These are phyloP conservation scores for Callosobruchus maculatus DNA, from an alignment of 2,888 invertebrate genomes.

Conservation along the genomic window DNA sequence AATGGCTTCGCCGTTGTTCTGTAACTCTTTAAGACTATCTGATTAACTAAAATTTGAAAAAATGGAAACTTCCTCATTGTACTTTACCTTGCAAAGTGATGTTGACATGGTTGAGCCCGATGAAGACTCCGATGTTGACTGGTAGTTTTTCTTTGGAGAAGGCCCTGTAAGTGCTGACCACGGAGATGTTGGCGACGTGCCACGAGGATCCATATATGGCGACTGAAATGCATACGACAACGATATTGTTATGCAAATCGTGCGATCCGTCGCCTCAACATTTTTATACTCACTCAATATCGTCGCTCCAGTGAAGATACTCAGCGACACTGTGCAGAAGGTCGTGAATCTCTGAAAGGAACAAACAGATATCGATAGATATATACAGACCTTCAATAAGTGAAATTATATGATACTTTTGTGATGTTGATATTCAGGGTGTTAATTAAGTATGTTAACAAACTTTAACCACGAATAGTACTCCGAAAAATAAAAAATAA, in stretches of 20 bases:
- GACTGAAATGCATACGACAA: slow-evolving; percentile 54
- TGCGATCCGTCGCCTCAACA: neutral
- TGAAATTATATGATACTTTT: too few relatives aligned
- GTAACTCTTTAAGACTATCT: too few relatives aligned
- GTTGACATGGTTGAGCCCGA: slow-evolving; percentile 92
- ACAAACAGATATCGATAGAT: slow-evolving; percentile 29
- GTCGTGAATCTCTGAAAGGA: slow-evolving; percentile 89
- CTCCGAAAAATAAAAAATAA: too few relatives aligned
- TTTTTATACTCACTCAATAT: slow-evolving; percentile 74
- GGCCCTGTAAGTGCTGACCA: slow-evolving; percentile 84
- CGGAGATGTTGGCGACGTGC: slow-evolving; percentile 82
- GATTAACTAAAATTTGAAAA: too few relatives aligned
- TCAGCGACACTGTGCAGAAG: slow-evolving; percentile 86
- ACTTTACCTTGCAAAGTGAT: slow-evolving; percentile 83
- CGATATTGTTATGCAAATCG: neutral
- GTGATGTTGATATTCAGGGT: too few relatives aligned
- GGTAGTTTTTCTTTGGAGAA: slow-evolving; percentile 84
- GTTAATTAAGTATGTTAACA: too few relatives aligned
- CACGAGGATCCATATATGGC: slow-evolving; percentile 88
- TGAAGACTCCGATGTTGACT: slow-evolving; percentile 86
- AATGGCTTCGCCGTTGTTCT: too few relatives aligned
- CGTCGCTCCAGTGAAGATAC: slow-evolving; percentile 88
- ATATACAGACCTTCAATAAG: too few relatives aligned
- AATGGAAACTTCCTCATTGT: too few relatives aligned
- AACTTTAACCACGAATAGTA: too few relatives aligned